phyloP scores from a whole-genome alignment of 2,113 vertebrate genomes.

The Poeciliopsis turrubarensis region DNA sequence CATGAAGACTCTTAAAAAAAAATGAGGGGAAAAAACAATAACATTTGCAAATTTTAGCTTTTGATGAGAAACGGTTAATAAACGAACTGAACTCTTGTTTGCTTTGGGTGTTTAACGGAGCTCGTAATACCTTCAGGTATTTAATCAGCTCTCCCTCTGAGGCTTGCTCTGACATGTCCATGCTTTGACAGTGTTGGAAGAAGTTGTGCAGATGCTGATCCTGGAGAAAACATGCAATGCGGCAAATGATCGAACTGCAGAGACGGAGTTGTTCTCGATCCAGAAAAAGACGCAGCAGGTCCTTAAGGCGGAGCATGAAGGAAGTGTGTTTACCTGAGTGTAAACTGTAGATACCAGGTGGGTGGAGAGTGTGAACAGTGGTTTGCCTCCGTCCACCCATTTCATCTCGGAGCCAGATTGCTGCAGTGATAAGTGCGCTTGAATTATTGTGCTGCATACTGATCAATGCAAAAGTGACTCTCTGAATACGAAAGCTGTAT shows the following conservation, averaged over 20 bases:
- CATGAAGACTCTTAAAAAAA: conserved; percentile 89
- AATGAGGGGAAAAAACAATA: background rate
- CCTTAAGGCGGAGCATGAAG: background rate
- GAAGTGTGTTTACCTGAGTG: conserved; percentile 84
- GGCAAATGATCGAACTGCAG: background rate
- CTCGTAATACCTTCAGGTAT: conserved; percentile 90
- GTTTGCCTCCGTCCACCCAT: conserved; percentile 96
- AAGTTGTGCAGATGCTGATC: conserved; percentile 98
- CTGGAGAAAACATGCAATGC: conserved; percentile 65
- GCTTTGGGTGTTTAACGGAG: no score
- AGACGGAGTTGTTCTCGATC: background rate
- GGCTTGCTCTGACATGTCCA: conserved; percentile 85
- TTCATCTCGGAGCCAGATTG: conserved; percentile 92
- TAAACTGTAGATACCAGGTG: conserved; percentile 97
- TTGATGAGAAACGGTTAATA: background rate
- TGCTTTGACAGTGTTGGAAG: conserved; percentile 94
- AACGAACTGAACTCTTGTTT: no score
- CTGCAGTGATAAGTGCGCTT: conserved; percentile 71
- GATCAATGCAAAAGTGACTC: background rate
- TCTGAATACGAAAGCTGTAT: background rate
- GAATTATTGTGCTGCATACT: conserved; percentile 3
- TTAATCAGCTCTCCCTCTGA: conserved; percentile 92
- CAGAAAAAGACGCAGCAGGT: background rate
- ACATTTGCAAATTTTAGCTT: background rate
- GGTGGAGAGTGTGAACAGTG: conserved; percentile 90